These are phyloP conservation scores for Sminthurinus aureus DNA, from an alignment of 2,888 invertebrate genomes.

Conservation along the genomic window DNA sequence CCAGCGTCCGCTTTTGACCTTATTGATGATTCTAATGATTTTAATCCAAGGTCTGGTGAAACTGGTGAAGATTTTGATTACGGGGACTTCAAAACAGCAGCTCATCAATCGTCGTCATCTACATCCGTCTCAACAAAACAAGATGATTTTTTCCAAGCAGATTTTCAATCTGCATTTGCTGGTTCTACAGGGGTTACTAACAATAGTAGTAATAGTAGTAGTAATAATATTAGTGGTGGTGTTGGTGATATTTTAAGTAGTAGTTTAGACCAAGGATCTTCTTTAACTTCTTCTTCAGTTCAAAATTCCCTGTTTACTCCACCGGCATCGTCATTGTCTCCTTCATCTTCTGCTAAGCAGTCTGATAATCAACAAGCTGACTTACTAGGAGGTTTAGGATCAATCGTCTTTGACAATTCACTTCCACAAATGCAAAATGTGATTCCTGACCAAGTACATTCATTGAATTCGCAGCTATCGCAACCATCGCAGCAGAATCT, in stretches of 20 bases:
- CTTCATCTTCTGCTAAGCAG: background rate
- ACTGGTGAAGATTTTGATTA: slow-evolving; percentile 71
- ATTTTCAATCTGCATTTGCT: slow-evolving; percentile 56
- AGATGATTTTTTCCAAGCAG: slow-evolving; percentile 43
- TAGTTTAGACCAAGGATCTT: slow-evolving; percentile 10
- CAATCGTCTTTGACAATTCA: slow-evolving; percentile 27
- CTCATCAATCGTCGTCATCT: slow-evolving; percentile 50
- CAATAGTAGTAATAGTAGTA: background rate
- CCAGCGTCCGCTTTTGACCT: slow-evolving; percentile 53
- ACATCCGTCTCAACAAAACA: slow-evolving; percentile 7
- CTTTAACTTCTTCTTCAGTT: slow-evolving; percentile 9
- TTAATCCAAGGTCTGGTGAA: slow-evolving; percentile 63
- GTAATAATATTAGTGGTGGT: slow-evolving; percentile 1
- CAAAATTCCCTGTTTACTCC: slow-evolving; percentile 16
- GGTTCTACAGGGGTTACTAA: background rate
- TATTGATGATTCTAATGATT: slow-evolving; percentile 62
- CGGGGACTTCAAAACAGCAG: slow-evolving; percentile 71
- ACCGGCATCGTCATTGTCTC: background rate
- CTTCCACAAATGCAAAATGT: slow-evolving; percentile 27
- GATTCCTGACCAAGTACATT: slow-evolving; percentile 33
- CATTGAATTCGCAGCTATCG: slow-evolving; percentile 23
- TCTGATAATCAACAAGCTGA: slow-evolving; percentile 34
- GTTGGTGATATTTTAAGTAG: background rate
- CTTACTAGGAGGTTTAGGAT: slow-evolving; percentile 26
- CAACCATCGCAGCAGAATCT: slow-evolving; percentile 37